phyloP scores from a whole-genome alignment of 2,888 invertebrate genomes.

The Agonopterix subpropinquella region DNA sequence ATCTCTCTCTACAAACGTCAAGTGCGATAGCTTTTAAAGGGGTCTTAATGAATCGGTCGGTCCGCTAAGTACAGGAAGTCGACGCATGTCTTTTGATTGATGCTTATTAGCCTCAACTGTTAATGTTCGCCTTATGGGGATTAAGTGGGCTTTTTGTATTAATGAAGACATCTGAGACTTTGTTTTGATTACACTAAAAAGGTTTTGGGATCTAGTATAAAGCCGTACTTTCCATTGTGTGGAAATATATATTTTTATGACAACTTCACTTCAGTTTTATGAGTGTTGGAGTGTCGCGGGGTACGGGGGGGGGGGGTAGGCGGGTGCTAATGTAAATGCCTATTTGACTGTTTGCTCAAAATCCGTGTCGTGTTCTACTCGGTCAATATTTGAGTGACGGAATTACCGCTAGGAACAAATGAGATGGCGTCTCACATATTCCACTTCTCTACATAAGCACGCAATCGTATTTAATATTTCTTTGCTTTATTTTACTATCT shows the following conservation, averaged over 20 bases:
- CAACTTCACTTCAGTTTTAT: slow-evolving; percentile 18
- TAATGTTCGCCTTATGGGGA: slow-evolving; percentile 9
- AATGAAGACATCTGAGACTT: slow-evolving; percentile 1
- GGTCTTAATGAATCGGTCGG: slow-evolving; percentile 9
- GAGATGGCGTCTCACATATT: slow-evolving; percentile 48
- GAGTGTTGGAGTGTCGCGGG: slow-evolving; percentile 16
- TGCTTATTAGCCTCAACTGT: slow-evolving; percentile 11
- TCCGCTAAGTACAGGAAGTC: slow-evolving; percentile 11
- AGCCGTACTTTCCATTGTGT: slow-evolving; percentile 22
- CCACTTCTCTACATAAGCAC: slow-evolving; percentile 25
- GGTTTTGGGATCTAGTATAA: not conserved
- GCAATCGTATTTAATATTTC: slow-evolving; percentile 2
- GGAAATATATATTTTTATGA: slow-evolving; percentile 23
- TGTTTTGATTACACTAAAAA: not conserved
- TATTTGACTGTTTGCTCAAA: slow-evolving; percentile 68
- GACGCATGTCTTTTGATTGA: slow-evolving; percentile 12
- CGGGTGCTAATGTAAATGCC: slow-evolving; percentile 65
- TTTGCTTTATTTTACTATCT: no score
- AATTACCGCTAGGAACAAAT: slow-evolving; percentile 70
- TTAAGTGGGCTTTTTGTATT: slow-evolving; percentile 9
- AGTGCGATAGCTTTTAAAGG: slow-evolving; percentile 9
- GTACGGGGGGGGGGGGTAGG: slow-evolving; percentile 20
- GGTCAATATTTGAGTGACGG: slow-evolving; percentile 67
- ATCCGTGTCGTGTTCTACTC: slow-evolving; percentile 70
- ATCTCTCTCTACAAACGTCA: slow-evolving; percentile 8